A percentile compares a stretch with the other conserved stretches of the same genome.
Conservation (phyloP, 1,140 invertebrate genomes). For the Aricia agestis region DNA sequence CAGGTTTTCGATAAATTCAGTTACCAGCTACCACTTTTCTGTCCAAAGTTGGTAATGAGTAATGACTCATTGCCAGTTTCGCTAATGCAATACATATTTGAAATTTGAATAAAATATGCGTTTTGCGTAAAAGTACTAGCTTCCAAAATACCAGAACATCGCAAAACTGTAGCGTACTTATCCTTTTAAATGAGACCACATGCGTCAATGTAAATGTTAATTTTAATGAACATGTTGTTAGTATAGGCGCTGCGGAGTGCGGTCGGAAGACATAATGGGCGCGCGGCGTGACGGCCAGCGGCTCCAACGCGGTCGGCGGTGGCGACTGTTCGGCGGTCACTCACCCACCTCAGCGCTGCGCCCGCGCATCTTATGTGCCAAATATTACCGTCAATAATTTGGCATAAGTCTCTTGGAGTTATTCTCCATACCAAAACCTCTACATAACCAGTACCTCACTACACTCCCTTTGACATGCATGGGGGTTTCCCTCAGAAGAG, state of each 20-base stretch:
- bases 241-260: background rate
- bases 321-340: slow-evolving; percentile 68
- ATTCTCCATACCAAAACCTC: background rate
- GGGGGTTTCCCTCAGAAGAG: too few species aligned
- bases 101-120: background rate
- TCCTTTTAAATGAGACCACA: background rate
- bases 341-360: slow-evolving; percentile 53
- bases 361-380: slow-evolving; percentile 41
- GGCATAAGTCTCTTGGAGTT: background rate
- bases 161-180: too few species aligned
- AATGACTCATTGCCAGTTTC: too few species aligned
- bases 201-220: background rate
- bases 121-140: background rate
- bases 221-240: background rate
- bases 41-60: background rate
- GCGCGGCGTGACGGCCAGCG: slow-evolving; percentile 69
- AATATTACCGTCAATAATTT: background rate
- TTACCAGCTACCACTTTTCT: too few species aligned
- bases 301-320: slow-evolving; percentile 68
- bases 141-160: too few species aligned
- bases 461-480: too few species aligned
- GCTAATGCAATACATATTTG: background rate
- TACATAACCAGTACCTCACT: too few species aligned
- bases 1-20: background rate
- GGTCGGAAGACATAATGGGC: slow-evolving; percentile 63